Conservation (phyloP, 2,888 invertebrate species). For the Agrypnus murinus region DNA sequence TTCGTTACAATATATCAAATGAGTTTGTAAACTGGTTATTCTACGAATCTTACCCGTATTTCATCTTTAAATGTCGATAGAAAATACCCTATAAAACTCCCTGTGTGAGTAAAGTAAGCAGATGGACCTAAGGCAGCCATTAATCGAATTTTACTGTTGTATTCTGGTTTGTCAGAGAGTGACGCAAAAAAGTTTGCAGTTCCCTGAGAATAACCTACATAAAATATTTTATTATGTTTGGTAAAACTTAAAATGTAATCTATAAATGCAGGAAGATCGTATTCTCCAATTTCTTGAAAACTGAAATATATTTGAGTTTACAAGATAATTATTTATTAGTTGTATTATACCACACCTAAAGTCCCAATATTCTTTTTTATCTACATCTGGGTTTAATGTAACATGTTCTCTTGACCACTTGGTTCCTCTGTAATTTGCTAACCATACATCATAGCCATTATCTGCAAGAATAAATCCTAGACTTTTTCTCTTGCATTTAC, state of each 20-base stretch:
- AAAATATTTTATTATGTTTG: constrained; percentile 75
- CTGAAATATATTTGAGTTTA: constrained; percentile 73
- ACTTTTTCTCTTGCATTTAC: constrained; percentile 77
- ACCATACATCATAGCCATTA: too few species aligned
- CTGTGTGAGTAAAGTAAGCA: constrained; percentile 72
- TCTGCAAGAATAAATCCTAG: constrained; percentile 69
- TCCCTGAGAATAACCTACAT: constrained; percentile 82
- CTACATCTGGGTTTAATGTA: constrained; percentile 64
- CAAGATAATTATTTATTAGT: too few species aligned
- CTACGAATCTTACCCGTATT: too few species aligned
- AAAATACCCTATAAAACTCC: too few species aligned
- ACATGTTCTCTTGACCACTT: constrained; percentile 73
- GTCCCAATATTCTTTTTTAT: constrained; percentile 68
- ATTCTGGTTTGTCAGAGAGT: constrained; percentile 74
- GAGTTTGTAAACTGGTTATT: too few species aligned
- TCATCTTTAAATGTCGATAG: too few species aligned
- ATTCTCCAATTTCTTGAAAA: constrained; percentile 85
- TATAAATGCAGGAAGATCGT: constrained; percentile 85
- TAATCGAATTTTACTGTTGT: constrained; percentile 75
- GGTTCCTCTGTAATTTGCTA: constrained; percentile 76
- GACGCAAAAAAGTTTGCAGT: constrained; percentile 78
- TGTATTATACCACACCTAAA: too few species aligned
- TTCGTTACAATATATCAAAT: too few species aligned
- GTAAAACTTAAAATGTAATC: constrained; percentile 77
- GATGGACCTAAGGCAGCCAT: constrained; percentile 79